These are phyloP conservation scores for Tiliacea citrago DNA, from an alignment of 2,888 invertebrate genomes.

Conservation along the genomic window DNA sequence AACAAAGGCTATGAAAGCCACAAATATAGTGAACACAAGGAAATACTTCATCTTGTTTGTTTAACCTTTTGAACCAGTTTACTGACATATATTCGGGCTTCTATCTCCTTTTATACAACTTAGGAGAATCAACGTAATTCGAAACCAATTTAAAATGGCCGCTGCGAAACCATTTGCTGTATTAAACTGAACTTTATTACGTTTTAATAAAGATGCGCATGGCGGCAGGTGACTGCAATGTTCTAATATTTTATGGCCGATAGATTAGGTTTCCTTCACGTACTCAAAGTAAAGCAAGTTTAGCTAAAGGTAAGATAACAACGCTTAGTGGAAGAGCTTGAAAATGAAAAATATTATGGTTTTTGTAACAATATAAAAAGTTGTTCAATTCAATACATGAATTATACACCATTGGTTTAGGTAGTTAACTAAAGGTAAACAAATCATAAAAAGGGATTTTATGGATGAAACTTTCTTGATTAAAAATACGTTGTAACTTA, in stretches of 20 bases:
- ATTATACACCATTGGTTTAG: too few relatives aligned
- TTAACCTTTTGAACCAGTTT: background rate
- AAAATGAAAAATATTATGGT: background rate
- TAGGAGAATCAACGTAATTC: background rate
- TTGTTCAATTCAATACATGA: background rate
- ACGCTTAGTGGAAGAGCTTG: background rate
- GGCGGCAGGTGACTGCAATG: background rate
- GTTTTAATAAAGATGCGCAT: background rate
- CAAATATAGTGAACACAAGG: slow-evolving; percentile 20
- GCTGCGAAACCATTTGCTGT: background rate
- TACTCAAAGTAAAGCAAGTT: background rate
- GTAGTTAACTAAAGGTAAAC: too few relatives aligned
- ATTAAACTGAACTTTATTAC: background rate
- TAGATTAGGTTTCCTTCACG: slow-evolving; percentile 14
- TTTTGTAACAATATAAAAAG: background rate
- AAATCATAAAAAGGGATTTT: too few relatives aligned
- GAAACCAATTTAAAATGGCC: background rate
- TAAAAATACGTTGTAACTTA: too few relatives aligned
- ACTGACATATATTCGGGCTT: background rate
- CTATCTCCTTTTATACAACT: slow-evolving; percentile 17
- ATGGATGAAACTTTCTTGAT: too few relatives aligned
- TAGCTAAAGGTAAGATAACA: background rate
- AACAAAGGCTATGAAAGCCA: slow-evolving; percentile 22
- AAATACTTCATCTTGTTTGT: slow-evolving; percentile 37
- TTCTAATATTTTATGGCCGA: background rate